These are phyloP conservation scores for Cepaea nemoralis DNA, from an alignment of 1,140 invertebrate genomes.

Conservation along the genomic window DNA sequence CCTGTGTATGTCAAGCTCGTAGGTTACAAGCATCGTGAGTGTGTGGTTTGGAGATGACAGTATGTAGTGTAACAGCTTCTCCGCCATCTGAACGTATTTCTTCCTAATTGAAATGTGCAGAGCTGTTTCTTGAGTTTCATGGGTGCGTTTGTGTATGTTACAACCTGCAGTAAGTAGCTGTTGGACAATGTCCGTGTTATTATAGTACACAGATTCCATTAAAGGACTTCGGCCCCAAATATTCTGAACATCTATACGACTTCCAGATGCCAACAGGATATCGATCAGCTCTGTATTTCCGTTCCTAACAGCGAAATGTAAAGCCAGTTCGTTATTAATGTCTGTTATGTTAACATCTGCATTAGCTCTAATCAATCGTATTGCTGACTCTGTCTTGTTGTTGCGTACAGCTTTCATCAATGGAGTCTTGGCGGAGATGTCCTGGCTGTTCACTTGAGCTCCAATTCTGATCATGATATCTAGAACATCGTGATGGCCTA, in stretches of 20 bases:
- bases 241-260: slow-evolving; percentile 67
- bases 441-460: slow-evolving; percentile 65
- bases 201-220: slow-evolving; percentile 71
- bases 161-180: slow-evolving; percentile 61
- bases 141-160: slow-evolving; percentile 66
- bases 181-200: slow-evolving; percentile 65
- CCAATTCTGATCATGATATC: slow-evolving; percentile 65
- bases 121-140: slow-evolving; percentile 69
- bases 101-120: slow-evolving; percentile 74
- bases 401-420: slow-evolving; percentile 70
- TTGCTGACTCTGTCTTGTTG: slow-evolving; percentile 64
- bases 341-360: slow-evolving; percentile 91
- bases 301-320: slow-evolving; percentile 77
- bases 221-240: slow-evolving; percentile 69
- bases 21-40: slow-evolving; percentile 62
- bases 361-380: slow-evolving; percentile 59
- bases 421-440: slow-evolving; percentile 70
- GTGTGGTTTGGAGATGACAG: slow-evolving; percentile 61
- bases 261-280: slow-evolving; percentile 61
- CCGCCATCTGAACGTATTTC: slow-evolving; percentile 74
- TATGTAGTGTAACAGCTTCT: slow-evolving; percentile 64
- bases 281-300: slow-evolving; percentile 63
- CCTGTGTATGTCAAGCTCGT: slow-evolving; percentile 65
- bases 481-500: slow-evolving; percentile 65
- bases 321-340: slow-evolving; percentile 95